Evolutionary conservation across 2,113 vertebrate genomes (phyloP), one percentile per base, ranked within the genome.

Genomic region (Catharus fuscescens): DNA sequence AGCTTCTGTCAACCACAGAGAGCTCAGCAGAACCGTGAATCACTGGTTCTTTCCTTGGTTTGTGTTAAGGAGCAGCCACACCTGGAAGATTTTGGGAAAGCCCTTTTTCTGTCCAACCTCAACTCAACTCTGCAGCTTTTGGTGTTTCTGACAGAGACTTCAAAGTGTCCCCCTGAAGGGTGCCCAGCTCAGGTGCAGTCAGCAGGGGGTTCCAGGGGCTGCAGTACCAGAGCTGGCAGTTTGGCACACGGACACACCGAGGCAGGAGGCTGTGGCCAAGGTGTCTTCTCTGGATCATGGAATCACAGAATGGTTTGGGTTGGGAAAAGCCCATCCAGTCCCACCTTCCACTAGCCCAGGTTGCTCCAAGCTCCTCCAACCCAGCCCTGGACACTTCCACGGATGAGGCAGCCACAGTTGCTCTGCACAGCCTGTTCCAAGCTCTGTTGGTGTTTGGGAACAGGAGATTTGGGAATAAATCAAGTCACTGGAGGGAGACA

Each of bases 151-250:
- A 4, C 29, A 19, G 7, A 19, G 7, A 31, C 19, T 21, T 38
- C 10, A 57, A 69, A 42, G 7, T 24, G 48, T 40, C 8, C 31
- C 28, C 0, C 9, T 50, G 34, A 48, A 32, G 16, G 18, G 32
- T 48, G 14, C 31, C 42, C 48, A 77, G 47, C 11, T 32, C 36
- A 69, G n/a, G n/a, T 40, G 47, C n/a, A 8, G 45, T 60, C 19
- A 14, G 1, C 53, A 38, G 13, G 42, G 20, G 5, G 0, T 26
- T 21, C n/a, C 32, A 50, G 42, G 20, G 5, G 0, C 24, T 21
- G 31, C 32, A 50, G 32, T 3, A 9, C 10, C 53, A 61, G 31
- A 28, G 9, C 25, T 34, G 65, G 9, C n/a, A 53, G 18, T 15
- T 25, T 32, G 45, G 42, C 26, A 34, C 3, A 4, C 8, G 28